These are phyloP conservation scores for Bombus superbus DNA, from an alignment of 1,140 invertebrate genomes.

Conservation along the genomic window DNA sequence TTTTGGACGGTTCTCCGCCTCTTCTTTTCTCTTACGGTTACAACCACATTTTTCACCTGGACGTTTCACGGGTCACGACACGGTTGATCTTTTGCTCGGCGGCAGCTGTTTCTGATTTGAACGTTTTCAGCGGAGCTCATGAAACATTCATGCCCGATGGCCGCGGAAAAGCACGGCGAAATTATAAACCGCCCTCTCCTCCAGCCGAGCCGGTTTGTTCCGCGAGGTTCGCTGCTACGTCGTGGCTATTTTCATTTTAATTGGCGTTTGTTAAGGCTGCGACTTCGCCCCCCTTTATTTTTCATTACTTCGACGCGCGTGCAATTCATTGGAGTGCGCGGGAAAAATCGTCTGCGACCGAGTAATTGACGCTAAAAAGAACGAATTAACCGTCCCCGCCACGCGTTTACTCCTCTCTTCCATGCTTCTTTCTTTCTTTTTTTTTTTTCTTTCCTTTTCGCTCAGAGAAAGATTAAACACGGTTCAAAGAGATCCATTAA, in stretches of 20 bases:
- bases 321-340: background rate
- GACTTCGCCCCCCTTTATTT: background rate
- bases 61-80: background rate
- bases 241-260: constrained; percentile 49
- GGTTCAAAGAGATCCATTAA: constrained; percentile 15
- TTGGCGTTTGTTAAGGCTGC: constrained; percentile 8
- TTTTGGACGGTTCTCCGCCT: background rate
- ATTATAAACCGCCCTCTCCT: constrained; percentile 41
- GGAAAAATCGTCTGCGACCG: background rate
- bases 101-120: constrained; percentile 34
- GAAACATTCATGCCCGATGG: constrained; percentile 49
- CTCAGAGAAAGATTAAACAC: background rate
- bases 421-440: background rate
- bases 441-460: background rate
- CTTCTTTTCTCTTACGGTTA: no score
- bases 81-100: background rate
- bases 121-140: constrained; percentile 26
- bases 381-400: background rate
- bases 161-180: constrained; percentile 37
- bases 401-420: background rate
- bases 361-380: background rate
- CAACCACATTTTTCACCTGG: background rate
- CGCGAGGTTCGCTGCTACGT: background rate
- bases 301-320: constrained; percentile 14
- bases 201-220: constrained; percentile 17